Conservation (phyloP, 2,888 invertebrate genomes). For the Seladonia tumulorum region DNA sequence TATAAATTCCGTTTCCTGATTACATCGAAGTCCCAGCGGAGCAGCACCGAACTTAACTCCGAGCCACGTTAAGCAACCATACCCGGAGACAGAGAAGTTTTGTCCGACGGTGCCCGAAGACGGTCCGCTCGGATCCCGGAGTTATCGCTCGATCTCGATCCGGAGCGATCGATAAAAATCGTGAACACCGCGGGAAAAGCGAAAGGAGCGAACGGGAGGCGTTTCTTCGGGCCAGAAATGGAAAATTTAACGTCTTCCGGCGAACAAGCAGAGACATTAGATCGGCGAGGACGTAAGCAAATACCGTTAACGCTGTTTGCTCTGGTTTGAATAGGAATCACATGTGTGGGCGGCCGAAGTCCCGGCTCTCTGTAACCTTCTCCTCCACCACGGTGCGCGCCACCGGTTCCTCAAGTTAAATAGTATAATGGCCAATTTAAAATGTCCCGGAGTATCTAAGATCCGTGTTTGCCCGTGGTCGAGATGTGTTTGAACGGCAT, state of each 20-base stretch:
- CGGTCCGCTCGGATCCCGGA: not conserved
- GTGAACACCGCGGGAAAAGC: not conserved
- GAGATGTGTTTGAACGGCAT: conserved; percentile 77
- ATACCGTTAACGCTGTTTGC: conserved; percentile 83
- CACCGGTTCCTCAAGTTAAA: conserved; percentile 83
- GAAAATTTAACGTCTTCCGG: conserved; percentile 57
- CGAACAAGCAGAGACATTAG: conserved; percentile 75
- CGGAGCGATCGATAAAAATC: not conserved
- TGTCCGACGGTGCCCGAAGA: conserved; percentile 56
- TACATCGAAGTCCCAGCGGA: conserved; percentile 75
- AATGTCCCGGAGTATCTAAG: conserved; percentile 83
- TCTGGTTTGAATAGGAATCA: conserved; percentile 78
- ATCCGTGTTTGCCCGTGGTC: conserved; percentile 80
- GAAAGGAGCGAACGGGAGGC: not conserved
- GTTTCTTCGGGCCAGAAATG: not conserved
- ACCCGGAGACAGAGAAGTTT: conserved; percentile 74
- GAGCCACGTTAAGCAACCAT: conserved; percentile 58
- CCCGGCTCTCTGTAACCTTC: conserved; percentile 67
- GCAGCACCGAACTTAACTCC: conserved; percentile 69
- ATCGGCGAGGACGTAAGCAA: conserved; percentile 81
- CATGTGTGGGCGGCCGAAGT: conserved; percentile 72
- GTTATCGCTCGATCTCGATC: not conserved
- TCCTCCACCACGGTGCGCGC: conserved; percentile 71
- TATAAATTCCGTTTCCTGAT: conserved; percentile 81
- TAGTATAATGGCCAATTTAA: conserved; percentile 85